Percentiles rank a stretch among this genome's conserved stretches.
These are phyloP conservation scores for Egretta garzetta DNA, from an alignment of 2,113 vertebrate genomes.

Conservation along the genomic window DNA sequence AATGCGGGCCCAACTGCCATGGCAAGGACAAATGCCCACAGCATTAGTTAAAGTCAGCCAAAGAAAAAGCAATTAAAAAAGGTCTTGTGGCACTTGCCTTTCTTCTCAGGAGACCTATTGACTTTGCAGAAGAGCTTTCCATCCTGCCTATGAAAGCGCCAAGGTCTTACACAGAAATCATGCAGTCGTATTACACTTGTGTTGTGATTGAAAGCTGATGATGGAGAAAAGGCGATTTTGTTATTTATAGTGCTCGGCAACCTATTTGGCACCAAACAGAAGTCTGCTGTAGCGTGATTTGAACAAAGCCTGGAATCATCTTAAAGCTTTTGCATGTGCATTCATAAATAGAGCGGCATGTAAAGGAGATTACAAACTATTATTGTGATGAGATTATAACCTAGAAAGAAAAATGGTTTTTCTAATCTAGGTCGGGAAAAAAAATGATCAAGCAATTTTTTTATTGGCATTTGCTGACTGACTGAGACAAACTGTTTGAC, in stretches of 20 bases:
- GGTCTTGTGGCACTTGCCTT: conserved; percentile 10
- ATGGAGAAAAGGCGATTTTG: neutral
- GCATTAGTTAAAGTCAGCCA: conserved; percentile 38
- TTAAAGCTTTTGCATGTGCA: neutral
- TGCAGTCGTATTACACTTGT: neutral
- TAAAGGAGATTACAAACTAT: neutral
- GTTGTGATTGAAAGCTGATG: conserved; percentile 10
- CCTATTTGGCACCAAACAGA: neutral
- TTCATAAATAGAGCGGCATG: neutral
- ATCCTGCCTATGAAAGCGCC: neutral
- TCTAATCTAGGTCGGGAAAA: neutral
- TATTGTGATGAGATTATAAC: neutral
- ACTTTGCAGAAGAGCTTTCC: neutral
- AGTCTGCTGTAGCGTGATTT: neutral
- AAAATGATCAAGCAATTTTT: neutral
- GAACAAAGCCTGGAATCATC: neutral
- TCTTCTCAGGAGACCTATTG: conserved; percentile 16
- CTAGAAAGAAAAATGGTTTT: neutral
- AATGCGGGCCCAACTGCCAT: neutral
- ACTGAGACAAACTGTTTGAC: neutral
- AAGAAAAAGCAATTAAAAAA: conserved; percentile 45
- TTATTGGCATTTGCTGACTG: neutral
- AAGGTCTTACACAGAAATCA: neutral
- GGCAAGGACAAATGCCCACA: conserved; percentile 25
- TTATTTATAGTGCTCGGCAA: conserved; percentile 1